Conservation (phyloP, 2,797 vertebrate species). For the Rhadinocentrus ornatus region DNA sequence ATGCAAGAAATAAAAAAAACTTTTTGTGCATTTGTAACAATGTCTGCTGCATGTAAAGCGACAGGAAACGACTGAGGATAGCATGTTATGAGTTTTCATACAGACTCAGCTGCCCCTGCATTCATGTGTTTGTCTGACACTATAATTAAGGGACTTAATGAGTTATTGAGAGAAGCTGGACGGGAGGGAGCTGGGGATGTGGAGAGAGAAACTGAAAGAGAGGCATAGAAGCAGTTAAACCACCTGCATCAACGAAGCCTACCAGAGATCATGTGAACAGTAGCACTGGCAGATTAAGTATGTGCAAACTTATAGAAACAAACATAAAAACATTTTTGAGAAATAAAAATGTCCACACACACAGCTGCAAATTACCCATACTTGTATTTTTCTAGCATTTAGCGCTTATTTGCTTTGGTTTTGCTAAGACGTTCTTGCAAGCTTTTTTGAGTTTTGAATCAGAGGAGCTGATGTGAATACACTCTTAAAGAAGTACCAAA, state of each 20-base stretch:
- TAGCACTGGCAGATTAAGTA: not conserved
- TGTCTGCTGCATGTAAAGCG: not conserved
- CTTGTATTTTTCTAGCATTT: not conserved
- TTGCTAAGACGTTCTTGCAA: no score
- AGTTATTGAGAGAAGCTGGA: constrained; percentile 39
- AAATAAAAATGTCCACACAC: not conserved
- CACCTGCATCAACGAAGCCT: constrained; percentile 24
- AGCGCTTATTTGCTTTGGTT: not conserved
- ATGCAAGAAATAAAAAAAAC: not conserved
- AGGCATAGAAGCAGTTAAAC: not conserved
- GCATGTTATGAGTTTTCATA: not conserved
- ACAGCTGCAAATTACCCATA: no score
- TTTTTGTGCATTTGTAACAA: not conserved
- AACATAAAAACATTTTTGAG: not conserved
- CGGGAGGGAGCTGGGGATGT: constrained; percentile 29
- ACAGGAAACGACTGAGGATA: not conserved
- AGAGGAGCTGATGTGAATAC: no score
- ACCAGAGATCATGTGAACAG: not conserved
- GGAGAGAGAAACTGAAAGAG: not conserved
- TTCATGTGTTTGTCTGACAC: constrained; percentile 30
- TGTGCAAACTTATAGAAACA: not conserved
- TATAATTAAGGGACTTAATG: constrained; percentile 52
- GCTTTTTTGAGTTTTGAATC: no score
- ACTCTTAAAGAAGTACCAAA: no score
- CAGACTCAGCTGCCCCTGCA: constrained; percentile 15